phyloP scores from a whole-genome alignment of 1,140 invertebrate genomes.

The Whitmania pigra region DNA sequence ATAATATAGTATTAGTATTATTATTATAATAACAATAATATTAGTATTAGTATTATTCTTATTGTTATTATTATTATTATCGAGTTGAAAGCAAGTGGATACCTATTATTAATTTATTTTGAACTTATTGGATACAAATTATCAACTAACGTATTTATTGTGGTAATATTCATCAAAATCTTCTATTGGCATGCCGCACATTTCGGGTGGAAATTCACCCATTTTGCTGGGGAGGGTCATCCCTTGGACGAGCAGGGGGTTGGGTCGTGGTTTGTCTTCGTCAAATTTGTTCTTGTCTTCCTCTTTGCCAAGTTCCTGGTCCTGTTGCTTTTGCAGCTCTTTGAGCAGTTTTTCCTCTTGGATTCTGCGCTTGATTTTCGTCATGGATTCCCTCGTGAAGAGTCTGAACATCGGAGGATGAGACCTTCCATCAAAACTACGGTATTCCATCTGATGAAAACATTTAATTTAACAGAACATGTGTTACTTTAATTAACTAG shows the following conservation, averaged over 20 bases:
- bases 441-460: background rate
- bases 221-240: constrained; percentile 36
- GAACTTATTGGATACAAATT: too few species aligned
- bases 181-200: constrained; percentile 36
- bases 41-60: too few species aligned
- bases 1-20: too few species aligned
- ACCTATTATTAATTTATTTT: too few species aligned
- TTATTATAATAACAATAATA: too few species aligned
- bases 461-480: too few species aligned
- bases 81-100: too few species aligned
- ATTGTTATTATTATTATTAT: too few species aligned
- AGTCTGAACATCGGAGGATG: constrained; percentile 59
- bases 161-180: constrained; percentile 41
- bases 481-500: too few species aligned
- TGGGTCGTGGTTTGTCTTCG: constrained; percentile 44
- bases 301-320: constrained; percentile 55
- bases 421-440: background rate
- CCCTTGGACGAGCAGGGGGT: constrained; percentile 36
- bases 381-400: constrained; percentile 89
- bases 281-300: constrained; percentile 27
- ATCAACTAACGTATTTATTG: constrained; percentile 38
- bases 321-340: constrained; percentile 73
- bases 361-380: constrained; percentile 79
- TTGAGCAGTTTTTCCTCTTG: constrained; percentile 65
- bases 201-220: constrained; percentile 34